Conservation (phyloP, 1,140 invertebrate genomes). For the Gryon sp. region DNA sequence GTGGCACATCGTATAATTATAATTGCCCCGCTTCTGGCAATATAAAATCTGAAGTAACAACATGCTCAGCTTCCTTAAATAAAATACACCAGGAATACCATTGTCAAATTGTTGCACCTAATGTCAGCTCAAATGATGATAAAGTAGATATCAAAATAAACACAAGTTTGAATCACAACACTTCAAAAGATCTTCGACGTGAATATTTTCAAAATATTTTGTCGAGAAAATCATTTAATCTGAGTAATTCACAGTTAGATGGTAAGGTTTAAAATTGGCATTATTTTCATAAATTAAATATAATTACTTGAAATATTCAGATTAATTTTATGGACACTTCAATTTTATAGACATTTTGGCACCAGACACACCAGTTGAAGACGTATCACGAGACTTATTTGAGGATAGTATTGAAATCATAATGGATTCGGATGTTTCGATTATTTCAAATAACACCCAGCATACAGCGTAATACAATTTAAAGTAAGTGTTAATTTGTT, state of each 20-base stretch:
- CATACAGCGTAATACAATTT: no score
- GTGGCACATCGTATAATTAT: not conserved
- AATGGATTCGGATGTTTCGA: conserved; percentile 10
- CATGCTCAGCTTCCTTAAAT: not conserved
- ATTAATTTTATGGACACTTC: not conserved
- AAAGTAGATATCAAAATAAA: not conserved
- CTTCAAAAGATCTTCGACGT: conserved; percentile 1
- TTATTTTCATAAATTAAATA: no score
- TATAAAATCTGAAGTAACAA: not conserved
- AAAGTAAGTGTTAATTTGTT: no score
- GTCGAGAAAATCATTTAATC: not conserved
- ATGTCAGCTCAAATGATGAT: no score
- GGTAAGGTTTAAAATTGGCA: not conserved
- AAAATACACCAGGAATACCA: not conserved
- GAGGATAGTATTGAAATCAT: conserved; percentile 2
- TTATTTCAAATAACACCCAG: not conserved
- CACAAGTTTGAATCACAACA: not conserved
- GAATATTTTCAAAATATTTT: conserved; percentile 1
- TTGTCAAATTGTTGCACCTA: no score
- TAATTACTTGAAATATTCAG: no score
- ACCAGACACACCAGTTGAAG: conserved; percentile 8
- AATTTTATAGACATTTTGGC: conserved; percentile 27
- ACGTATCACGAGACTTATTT: not conserved
- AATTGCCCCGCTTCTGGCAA: not conserved
- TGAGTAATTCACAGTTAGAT: not conserved